Base-by-base conservation (phyloP, 2,797 vertebrate species). In the Propithecus perrieri region DNA sequence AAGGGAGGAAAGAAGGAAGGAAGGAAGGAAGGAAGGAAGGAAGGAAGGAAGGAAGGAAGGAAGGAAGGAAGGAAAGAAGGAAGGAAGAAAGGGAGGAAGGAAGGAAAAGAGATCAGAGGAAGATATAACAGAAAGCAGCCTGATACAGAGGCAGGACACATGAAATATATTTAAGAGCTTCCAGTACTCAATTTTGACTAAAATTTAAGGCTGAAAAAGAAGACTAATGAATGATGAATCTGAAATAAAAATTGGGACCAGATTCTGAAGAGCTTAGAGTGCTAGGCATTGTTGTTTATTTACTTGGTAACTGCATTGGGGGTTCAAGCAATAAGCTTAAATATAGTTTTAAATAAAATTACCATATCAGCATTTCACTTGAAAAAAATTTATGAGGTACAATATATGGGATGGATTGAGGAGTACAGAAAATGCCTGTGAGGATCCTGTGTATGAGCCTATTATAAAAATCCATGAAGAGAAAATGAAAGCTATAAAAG, bases 201-300 rank as follows among this genome's bases (percentile, higher is more conserved):
- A 57, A 57, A 13, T 57, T 65, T 85, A 90, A 46, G 17, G 22
- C 80, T 71, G 3, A 26, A 69, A 74, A 79, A 85, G 33, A 88
- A 63, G 22, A 22, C 30, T 9, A 71, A 50, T 71, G 38, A 87
- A 71, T 87, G 38, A 88, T 41, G 15, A 85, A 61, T 59, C 55
- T 86, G 41, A 74, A 71, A 84, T 92, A 86, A 92, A 94, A 81
- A 67, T 57, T 55, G 80, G 43, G 69, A 50, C 12, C 43, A 94
- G 50, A 50, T 92, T 83, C 35, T 33, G 41, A 86, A 92, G 71
- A 46, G 24, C 8, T 84, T 69, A 87, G 69, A 83, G 43, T 63
- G 22, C 24, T 38, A 57, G 50, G 33, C 5, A 6, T 83, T 78
- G 7, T 86, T 69, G 63, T 55, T 84, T 85, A 41, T 87, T 86